phyloP scores from a whole-genome alignment of 2,888 invertebrate genomes.

The Drosophila buzzatii region DNA sequence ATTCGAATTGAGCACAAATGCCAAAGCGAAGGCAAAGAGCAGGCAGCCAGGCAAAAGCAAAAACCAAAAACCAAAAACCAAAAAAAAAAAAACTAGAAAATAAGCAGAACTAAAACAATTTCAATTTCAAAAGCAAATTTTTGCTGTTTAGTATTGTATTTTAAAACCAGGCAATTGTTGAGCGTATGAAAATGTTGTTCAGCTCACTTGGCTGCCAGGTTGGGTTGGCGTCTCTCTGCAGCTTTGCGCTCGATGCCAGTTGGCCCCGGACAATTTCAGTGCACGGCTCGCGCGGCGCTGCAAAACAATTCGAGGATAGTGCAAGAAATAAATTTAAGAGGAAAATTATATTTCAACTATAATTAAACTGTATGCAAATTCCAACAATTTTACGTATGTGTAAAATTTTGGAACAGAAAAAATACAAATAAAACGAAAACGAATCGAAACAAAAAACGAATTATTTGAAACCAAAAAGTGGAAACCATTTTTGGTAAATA shows the following conservation, averaged over 20 bases:
- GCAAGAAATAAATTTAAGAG: conserved; percentile 20
- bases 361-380: conserved; percentile 21
- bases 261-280: conserved; percentile 78
- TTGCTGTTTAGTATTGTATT: conserved; percentile 59
- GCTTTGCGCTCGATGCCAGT: conserved; percentile 67
- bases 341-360: conserved; percentile 16
- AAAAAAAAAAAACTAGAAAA: conserved; percentile 5
- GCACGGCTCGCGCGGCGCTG: conserved; percentile 69
- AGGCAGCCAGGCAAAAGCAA: conserved; percentile 17
- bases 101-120: conserved; percentile 51
- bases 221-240: conserved; percentile 53
- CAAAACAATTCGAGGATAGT: conserved; percentile 46
- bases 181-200: conserved; percentile 50
- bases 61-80: conserved; percentile 5
- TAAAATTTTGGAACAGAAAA: conserved; percentile 34
- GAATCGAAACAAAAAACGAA: conserved; percentile 39
- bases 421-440: conserved; percentile 30
- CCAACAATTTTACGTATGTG: conserved; percentile 51
- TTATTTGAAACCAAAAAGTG: conserved; percentile 7
- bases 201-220: conserved; percentile 45
- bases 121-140: conserved; percentile 58
- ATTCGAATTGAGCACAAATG: conserved; percentile 57
- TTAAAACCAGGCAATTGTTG: conserved; percentile 52
- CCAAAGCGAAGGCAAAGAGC: conserved; percentile 39
- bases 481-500: conserved; percentile 57